These are phyloP conservation scores for Tholera decimalis DNA, from an alignment of 2,888 invertebrate species.

Conservation along the genomic window DNA sequence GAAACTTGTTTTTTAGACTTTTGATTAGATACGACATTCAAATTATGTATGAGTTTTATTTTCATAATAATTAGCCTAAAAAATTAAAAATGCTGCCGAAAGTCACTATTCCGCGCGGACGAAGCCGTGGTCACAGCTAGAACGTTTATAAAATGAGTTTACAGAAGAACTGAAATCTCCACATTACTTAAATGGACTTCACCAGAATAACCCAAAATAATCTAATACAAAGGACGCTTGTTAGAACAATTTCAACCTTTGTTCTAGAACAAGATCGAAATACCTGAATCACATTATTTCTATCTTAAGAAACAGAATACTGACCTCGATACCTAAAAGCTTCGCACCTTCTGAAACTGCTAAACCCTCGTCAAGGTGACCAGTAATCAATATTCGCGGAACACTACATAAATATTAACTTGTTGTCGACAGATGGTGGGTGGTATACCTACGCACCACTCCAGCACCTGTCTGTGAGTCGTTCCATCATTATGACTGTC, in stretches of 20 bases:
- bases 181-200: neutral
- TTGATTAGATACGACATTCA: too few species aligned
- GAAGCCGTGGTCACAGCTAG: too few species aligned
- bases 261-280: neutral
- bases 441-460: too few species aligned
- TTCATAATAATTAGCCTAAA: too few species aligned
- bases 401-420: conserved; percentile 79
- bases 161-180: too few species aligned
- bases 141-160: too few species aligned
- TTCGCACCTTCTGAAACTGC: conserved; percentile 66
- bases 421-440: conserved; percentile 34
- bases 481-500: neutral
- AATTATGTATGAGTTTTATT: too few species aligned
- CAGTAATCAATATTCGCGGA: conserved; percentile 79
- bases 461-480: too few species aligned
- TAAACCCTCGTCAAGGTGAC: conserved; percentile 78
- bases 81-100: too few species aligned
- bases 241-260: neutral
- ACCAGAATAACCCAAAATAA: too few species aligned
- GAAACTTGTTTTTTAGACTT: too few species aligned
- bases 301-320: conserved; percentile 53
- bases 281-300: conserved; percentile 9
- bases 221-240: neutral
- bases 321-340: conserved; percentile 50
- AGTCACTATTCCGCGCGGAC: too few species aligned